Evolutionary conservation across 2,113 vertebrate genomes (phyloP).

Genomic region (Euleptes europaea): DNA sequence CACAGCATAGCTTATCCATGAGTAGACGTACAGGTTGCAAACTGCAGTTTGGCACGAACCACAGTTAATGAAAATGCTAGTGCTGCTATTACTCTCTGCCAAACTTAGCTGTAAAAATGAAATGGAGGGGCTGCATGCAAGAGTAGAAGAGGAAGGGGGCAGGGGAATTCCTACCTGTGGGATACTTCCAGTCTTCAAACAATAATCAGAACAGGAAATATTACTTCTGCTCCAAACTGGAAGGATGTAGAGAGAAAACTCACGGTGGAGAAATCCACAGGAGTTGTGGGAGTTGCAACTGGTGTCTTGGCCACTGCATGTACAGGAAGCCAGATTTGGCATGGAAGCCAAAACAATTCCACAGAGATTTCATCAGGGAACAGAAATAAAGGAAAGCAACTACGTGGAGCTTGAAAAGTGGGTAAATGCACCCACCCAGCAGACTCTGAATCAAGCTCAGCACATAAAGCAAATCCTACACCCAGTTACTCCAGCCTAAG

Average conservation of each 20-base stretch:
- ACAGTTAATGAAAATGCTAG: background rate
- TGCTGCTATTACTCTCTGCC: too few species aligned
- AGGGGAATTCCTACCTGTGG: too few species aligned
- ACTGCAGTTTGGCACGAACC: background rate
- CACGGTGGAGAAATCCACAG: background rate
- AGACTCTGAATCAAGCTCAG: background rate
- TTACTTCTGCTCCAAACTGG: background rate
- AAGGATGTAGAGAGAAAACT: background rate
- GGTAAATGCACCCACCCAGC: background rate
- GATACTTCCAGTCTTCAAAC: background rate
- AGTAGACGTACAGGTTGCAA: background rate
- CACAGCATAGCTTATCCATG: background rate
- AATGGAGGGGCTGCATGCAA: background rate
- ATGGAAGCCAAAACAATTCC: background rate
- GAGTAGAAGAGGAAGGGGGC: background rate
- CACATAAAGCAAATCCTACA: too few species aligned
- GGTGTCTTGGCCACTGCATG: background rate
- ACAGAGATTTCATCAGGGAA: background rate
- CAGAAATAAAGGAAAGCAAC: background rate
- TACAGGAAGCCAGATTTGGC: background rate
- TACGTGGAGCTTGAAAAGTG: background rate
- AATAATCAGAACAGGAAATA: background rate
- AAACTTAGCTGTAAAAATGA: background rate
- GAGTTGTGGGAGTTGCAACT: background rate
- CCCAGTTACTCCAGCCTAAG: too few species aligned